A percentile compares a stretch with the other conserved stretches of the same genome.
These are phyloP conservation scores for Bombus ignitus DNA, from an alignment of 1,140 invertebrate species.

Conservation along the genomic window DNA sequence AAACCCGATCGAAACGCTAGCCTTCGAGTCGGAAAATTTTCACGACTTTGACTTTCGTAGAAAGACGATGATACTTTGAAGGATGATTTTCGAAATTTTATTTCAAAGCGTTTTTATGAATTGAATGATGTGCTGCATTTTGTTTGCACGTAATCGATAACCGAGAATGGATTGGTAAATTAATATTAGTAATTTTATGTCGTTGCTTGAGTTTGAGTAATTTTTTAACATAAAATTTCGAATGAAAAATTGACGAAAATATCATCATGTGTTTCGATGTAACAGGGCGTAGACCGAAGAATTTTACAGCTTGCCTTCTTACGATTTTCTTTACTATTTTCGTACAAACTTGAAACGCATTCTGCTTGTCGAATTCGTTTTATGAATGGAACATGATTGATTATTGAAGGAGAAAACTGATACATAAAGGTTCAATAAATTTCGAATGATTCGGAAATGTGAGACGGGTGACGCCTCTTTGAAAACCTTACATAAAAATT, in stretches of 20 bases:
- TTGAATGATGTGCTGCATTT: not conserved
- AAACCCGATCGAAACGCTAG: not conserved
- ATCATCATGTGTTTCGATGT: too few relatives aligned
- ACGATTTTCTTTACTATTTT: not conserved
- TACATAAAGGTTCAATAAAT: too few relatives aligned
- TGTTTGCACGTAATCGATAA: not conserved
- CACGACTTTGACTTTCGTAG: not conserved
- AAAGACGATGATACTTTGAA: not conserved
- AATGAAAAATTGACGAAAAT: too few relatives aligned
- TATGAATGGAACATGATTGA: too few relatives aligned
- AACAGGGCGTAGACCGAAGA: too few relatives aligned
- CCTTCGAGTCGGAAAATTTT: not conserved
- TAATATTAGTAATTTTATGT: not conserved
- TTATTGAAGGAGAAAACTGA: too few relatives aligned
- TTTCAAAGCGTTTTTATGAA: not conserved
- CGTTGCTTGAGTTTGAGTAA: too few relatives aligned
- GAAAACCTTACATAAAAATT: too few relatives aligned
- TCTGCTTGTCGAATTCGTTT: not conserved
- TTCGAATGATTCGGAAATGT: too few relatives aligned
- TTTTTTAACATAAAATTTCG: too few relatives aligned
- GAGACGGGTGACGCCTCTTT: too few relatives aligned
- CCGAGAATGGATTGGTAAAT: not conserved
- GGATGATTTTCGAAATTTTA: not conserved
- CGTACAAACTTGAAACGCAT: not conserved
- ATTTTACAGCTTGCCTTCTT: too few relatives aligned